Evolutionary conservation across 1,140 invertebrate genomes (phyloP).

Genomic region (Drosophila funebris): DNA sequence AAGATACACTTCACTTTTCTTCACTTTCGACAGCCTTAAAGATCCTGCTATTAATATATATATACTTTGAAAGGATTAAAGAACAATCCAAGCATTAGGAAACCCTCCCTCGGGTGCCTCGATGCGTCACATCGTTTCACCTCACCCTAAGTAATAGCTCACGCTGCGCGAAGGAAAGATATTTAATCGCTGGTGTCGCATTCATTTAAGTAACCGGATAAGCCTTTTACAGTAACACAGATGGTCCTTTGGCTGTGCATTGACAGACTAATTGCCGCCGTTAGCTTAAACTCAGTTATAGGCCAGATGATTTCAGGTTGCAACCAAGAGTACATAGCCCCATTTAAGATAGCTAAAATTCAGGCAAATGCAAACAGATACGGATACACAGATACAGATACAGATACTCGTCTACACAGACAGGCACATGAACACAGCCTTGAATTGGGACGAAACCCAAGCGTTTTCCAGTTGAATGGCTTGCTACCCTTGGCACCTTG

Average conservation of each 20-base stretch:
- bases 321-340: neutral
- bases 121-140: neutral
- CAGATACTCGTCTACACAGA: neutral
- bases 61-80: neutral
- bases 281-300: conserved; percentile 23
- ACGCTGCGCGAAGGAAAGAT: neutral
- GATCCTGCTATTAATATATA: neutral
- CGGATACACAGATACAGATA: neutral
- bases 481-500: conserved; percentile 24
- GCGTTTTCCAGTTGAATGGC: conserved; percentile 56
- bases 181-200: conserved; percentile 18
- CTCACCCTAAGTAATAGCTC: neutral
- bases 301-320: conserved; percentile 14
- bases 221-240: conserved; percentile 2
- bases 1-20: neutral
- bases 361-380: conserved; percentile 22
- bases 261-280: conserved; percentile 17
- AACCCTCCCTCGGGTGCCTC: neutral
- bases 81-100: neutral
- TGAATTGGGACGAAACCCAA: conserved; percentile 14
- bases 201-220: conserved; percentile 21
- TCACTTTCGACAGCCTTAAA: neutral
- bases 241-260: neutral
- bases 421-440: conserved; percentile 1
- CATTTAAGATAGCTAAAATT: conserved; percentile 11